These are phyloP conservation scores for Jacana jacana DNA, from an alignment of 2,113 vertebrate genomes.

Conservation along the genomic window DNA sequence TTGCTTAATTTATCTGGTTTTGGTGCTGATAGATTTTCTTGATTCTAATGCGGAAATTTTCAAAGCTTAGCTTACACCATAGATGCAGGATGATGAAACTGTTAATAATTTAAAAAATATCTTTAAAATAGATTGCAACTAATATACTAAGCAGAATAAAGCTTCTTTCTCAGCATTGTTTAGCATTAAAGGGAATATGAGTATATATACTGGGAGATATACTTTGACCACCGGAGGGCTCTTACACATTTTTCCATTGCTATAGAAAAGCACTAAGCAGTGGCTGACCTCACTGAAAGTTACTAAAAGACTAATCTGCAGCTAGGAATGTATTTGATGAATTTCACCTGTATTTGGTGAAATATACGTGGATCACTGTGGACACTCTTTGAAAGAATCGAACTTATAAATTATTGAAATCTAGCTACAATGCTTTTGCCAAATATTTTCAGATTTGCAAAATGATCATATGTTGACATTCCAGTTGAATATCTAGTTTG, in stretches of 20 bases:
- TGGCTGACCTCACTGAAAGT: not conserved
- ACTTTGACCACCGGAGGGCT: constrained; percentile 22
- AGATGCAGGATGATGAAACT: not conserved
- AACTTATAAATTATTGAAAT: not conserved
- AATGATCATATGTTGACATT: not conserved
- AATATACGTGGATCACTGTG: not conserved
- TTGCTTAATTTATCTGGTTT: not conserved
- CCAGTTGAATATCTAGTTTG: not conserved
- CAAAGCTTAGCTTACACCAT: not conserved
- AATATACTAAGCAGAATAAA: not conserved
- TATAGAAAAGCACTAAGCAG: not conserved
- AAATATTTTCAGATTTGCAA: not conserved
- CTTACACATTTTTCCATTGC: not conserved
- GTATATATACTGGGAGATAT: not conserved
- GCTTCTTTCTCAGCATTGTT: not conserved
- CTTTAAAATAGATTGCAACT: not conserved
- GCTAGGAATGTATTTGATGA: not conserved
- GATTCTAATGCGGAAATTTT: not conserved
- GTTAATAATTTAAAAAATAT: not conserved
- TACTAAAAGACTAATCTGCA: not conserved
- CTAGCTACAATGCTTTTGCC: not conserved
- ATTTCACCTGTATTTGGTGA: not conserved
- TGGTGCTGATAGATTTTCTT: not conserved
- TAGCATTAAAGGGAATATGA: not conserved
- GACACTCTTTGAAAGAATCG: not conserved